Percentiles rank a stretch among this genome's conserved stretches.
Conservation (phyloP, 2,797 vertebrate genomes). For the Microctenopoma stevenorrisi region DNA sequence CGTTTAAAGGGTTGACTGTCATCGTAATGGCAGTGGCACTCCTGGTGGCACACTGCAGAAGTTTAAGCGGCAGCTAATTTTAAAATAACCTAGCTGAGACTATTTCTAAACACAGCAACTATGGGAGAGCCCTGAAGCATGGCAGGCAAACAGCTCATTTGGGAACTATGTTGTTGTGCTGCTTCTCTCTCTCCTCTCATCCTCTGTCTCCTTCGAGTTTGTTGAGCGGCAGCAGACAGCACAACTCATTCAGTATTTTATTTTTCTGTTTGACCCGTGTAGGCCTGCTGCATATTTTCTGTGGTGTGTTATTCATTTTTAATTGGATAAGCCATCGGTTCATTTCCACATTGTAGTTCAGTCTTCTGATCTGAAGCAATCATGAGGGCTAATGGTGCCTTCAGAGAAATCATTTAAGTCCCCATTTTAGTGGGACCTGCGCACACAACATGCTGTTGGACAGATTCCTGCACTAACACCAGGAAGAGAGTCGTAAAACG, state of each 20-base stretch:
- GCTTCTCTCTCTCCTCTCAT: conserved; percentile 14
- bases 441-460: conserved; percentile 9
- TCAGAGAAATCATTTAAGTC: conserved; percentile 47
- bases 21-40: neutral
- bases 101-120: conserved; percentile 48
- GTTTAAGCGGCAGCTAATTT: conserved; percentile 53
- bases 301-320: conserved; percentile 53
- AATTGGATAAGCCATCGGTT: conserved; percentile 50
- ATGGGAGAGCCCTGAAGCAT: conserved; percentile 57
- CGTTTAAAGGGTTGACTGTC: neutral
- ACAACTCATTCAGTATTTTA: conserved; percentile 40
- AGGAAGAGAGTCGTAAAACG: neutral
- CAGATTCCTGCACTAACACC: neutral
- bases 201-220: conserved; percentile 9
- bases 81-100: conserved; percentile 44
- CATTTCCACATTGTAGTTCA: conserved; percentile 28
- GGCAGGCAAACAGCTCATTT: conserved; percentile 65
- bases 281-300: conserved; percentile 34
- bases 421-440: conserved; percentile 20
- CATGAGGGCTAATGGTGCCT: conserved; percentile 49
- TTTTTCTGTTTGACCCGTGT: conserved; percentile 47
- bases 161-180: conserved; percentile 47
- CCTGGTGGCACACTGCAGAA: conserved; percentile 12
- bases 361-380: conserved; percentile 27
- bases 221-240: conserved; percentile 33